Percentiles rank a stretch among this genome's conserved stretches.
phyloP scores from a whole-genome alignment of 1,140 invertebrate species.

The Bombus fervidus region DNA sequence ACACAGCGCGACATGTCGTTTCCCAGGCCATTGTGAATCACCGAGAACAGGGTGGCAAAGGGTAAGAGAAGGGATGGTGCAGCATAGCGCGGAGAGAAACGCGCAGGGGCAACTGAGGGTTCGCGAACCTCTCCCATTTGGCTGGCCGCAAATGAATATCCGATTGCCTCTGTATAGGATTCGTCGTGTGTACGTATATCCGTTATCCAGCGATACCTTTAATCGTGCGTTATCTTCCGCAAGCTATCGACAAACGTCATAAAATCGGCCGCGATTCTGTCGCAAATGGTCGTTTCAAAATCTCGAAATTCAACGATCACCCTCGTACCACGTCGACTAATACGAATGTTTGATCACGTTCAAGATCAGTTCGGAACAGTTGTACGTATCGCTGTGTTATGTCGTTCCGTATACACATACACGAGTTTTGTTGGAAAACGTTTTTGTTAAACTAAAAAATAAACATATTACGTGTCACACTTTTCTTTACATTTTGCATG shows the following conservation, averaged over 20 bases:
- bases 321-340: neutral
- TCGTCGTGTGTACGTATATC: conserved; percentile 34
- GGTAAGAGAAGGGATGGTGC: neutral
- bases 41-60: neutral
- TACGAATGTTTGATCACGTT: neutral
- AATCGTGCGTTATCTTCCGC: conserved; percentile 62
- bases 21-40: neutral
- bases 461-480: too few species aligned
- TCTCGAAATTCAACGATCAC: conserved; percentile 52
- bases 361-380: neutral
- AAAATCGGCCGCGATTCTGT: conserved; percentile 56
- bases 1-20: neutral
- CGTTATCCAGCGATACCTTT: conserved; percentile 60
- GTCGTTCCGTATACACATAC: neutral
- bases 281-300: conserved; percentile 54
- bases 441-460: too few species aligned
- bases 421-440: neutral
- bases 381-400: neutral
- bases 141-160: conserved; percentile 63
- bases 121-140: conserved; percentile 20
- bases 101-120: neutral
- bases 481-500: too few species aligned
- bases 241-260: conserved; percentile 63
- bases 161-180: conserved; percentile 53
- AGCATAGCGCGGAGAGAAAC: neutral